Base-by-base conservation (phyloP, 2,113 vertebrate genomes). In the Antennarius striatus region DNA sequence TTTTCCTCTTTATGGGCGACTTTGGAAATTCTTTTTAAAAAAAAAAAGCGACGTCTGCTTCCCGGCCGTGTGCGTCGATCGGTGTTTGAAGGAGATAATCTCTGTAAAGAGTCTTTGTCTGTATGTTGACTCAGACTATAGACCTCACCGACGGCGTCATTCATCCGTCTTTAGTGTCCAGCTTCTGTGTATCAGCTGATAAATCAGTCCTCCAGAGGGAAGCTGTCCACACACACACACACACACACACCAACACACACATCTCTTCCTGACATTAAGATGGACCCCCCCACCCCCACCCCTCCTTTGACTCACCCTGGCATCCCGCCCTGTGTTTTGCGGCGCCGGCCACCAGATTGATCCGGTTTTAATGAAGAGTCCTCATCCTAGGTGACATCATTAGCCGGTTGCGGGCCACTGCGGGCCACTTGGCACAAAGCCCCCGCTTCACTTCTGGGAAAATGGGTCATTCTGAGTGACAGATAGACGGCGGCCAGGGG, bases 361-460 rank as follows among this genome's bases (percentile, higher is more conserved):
- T 90, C 79, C 51, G 30, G 61, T 75, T 89, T 89, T 92, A 91
- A 91, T 90, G 86, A 91, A 88, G 90, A 92, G 86, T 82, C 82
- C 78, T 81, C 76, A 86, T 82, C 80, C 75, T 75, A 79, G 83
- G 88, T 89, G 84, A 91, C 84, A 89, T 89, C 88, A 88, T 91
- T 90, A 91, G 85, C 71, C 42, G 36, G 49, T 77, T 68, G 77
- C 54, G 82, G 77, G 77, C 70, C 66, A 66, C 73, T 48, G 58
- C 7, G 54, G 77, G 68, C 68, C 75, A 73, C 80, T 80, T 87
- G 82, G 78, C 66, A 10, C 28, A 5, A 22, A 22, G 60, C 69
- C 65, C 62, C 63, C 56, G 61, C 1, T 0, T 68, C 72, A 66
- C 81, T 78, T 70, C 63, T 48, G 64, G 77, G 80, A 68, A 76